Evolutionary conservation across 2,888 invertebrate genomes (phyloP).

Genomic region (Synanthedon tipuliformis): DNA sequence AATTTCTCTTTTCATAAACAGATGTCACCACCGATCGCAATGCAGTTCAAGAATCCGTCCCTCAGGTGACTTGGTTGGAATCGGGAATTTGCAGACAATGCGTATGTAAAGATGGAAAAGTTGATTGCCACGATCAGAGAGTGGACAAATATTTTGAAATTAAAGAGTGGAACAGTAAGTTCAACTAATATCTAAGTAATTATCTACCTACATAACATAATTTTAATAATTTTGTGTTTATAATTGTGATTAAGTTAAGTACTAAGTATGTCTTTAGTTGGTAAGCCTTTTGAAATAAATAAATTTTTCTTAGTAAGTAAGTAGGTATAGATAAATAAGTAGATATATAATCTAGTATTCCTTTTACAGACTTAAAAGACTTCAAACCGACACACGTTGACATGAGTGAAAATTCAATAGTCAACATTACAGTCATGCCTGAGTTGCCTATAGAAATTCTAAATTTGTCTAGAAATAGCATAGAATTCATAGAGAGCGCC

Average conservation of each 20-base stretch:
- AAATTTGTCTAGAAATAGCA: slow-evolving; percentile 73
- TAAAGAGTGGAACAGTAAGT: slow-evolving; percentile 67
- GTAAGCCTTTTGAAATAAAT: too few species aligned
- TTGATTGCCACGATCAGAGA: slow-evolving; percentile 67
- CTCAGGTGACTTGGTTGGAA: slow-evolving; percentile 14
- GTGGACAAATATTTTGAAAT: slow-evolving; percentile 61
- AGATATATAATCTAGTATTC: not conserved
- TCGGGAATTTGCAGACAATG: slow-evolving; percentile 68
- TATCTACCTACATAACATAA: not conserved
- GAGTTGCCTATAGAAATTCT: slow-evolving; percentile 64
- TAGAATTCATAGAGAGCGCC: slow-evolving; percentile 70
- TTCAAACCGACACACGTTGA: slow-evolving; percentile 45
- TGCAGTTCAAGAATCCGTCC: slow-evolving; percentile 9
- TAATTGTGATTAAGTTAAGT: too few species aligned
- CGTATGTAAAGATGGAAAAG: slow-evolving; percentile 50
- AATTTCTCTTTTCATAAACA: slow-evolving; percentile 19
- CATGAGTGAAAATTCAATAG: slow-evolving; percentile 55
- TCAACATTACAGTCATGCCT: slow-evolving; percentile 65
- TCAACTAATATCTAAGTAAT: not conserved
- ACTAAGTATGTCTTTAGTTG: too few species aligned
- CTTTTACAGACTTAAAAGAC: slow-evolving; percentile 31
- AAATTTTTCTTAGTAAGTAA: too few species aligned
- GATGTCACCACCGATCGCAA: slow-evolving; percentile 11
- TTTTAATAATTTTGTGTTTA: too few species aligned
- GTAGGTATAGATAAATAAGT: too few species aligned